phyloP scores from a whole-genome alignment of 2,888 invertebrate species.

The Lycia hirtaria region DNA sequence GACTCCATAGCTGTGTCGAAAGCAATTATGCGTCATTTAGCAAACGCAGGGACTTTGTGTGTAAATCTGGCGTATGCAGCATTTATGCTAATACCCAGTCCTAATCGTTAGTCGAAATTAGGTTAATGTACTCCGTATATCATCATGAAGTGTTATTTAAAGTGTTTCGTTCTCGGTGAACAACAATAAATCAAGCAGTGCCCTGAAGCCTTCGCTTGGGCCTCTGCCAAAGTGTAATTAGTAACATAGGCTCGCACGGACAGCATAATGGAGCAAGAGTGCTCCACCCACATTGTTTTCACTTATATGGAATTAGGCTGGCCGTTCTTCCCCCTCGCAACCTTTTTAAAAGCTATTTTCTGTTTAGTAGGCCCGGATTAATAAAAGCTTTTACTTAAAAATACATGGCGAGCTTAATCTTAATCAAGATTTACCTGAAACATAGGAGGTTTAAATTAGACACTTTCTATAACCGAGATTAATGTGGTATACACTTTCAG shows the following conservation, averaged over 20 bases:
- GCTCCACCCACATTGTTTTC: conserved; percentile 68
- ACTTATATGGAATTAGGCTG: conserved; percentile 65
- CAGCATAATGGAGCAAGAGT: conserved; percentile 66
- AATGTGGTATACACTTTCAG: conserved; percentile 72
- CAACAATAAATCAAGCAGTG: conserved; percentile 75
- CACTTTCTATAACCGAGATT: conserved; percentile 20
- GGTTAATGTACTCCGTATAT: conserved; percentile 61
- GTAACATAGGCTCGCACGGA: conserved; percentile 66
- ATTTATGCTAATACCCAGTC: conserved; percentile 38
- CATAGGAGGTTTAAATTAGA: conserved; percentile 10
- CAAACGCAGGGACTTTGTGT: conserved; percentile 24
- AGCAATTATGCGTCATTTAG: conserved; percentile 20
- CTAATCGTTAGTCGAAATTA: conserved; percentile 43
- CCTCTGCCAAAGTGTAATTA: conserved; percentile 79
- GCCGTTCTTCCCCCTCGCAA: conserved; percentile 45
- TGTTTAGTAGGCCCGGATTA: conserved; percentile 17
- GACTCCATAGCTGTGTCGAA: background rate
- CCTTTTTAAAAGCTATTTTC: conserved; percentile 21
- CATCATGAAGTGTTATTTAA: conserved; percentile 67
- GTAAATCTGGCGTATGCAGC: conserved; percentile 37
- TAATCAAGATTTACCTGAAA: conserved; percentile 6
- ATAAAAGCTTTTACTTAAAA: conserved; percentile 15
- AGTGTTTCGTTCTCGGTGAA: conserved; percentile 71
- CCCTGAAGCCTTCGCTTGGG: conserved; percentile 68
- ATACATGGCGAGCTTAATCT: conserved; percentile 30